phyloP scores from a whole-genome alignment of 64 coral and sea anemone genomes.

The Anthopleura sola region DNA sequence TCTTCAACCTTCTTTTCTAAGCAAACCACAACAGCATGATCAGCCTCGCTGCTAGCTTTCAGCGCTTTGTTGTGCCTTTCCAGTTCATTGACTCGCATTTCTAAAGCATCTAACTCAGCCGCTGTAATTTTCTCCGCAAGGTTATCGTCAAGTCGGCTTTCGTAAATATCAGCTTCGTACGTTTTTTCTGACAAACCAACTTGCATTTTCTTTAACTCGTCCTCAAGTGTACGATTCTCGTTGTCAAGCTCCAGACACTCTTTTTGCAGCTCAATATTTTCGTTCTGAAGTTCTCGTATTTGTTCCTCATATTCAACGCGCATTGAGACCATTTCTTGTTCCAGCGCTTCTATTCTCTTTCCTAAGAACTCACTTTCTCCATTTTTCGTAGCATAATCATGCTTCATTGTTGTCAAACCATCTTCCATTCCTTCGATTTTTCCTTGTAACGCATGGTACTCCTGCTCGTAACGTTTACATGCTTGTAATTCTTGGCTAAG shows the following conservation, averaged over 20 bases:
- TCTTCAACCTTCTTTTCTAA: constrained; percentile 74
- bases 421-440: constrained; percentile 69
- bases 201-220: constrained; percentile 12
- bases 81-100: constrained; percentile 56
- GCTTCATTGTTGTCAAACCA: constrained; percentile 66
- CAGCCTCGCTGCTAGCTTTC: constrained; percentile 58
- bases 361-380: constrained; percentile 83
- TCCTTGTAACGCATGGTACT: constrained; percentile 56
- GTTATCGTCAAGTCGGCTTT: constrained; percentile 8
- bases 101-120: constrained; percentile 54
- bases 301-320: constrained; percentile 75
- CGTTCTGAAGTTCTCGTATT: constrained; percentile 66
- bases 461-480: constrained; percentile 46
- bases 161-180: not conserved
- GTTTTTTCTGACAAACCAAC: not conserved
- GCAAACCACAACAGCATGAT: constrained; percentile 67
- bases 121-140: constrained; percentile 28
- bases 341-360: constrained; percentile 63
- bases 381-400: constrained; percentile 81
- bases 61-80: constrained; percentile 67
- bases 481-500: constrained; percentile 58
- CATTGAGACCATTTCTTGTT: constrained; percentile 74
- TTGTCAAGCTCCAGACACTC: constrained; percentile 78
- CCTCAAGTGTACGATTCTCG: constrained; percentile 51
- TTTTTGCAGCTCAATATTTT: constrained; percentile 76